Base-by-base conservation (phyloP, 1,140 invertebrate species). In the Cherax destructor region DNA sequence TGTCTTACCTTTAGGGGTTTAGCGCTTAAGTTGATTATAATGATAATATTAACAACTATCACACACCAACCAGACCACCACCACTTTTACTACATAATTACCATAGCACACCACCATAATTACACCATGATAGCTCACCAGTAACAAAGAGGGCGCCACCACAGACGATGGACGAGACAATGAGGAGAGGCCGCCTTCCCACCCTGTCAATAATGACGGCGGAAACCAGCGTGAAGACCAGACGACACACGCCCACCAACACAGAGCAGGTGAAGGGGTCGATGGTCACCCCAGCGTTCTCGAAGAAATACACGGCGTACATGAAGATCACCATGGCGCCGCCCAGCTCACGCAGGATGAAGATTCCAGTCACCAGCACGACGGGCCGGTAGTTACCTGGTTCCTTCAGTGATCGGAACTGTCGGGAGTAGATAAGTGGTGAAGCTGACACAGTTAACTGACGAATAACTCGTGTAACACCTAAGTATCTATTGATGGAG, bases 221-320 rank as follows among this genome's bases (percentile, higher is more conserved):
- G 13, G 78, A 87, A 56, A 92, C 74, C 47, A 86, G 3, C 50
- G 92, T 90, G 78, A 90, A 83, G 50, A 91, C 49, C 10, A 92
- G 83, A n/a, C 92, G 81, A 59, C 72, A 78, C 18, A 86, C 11
- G 0, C 83, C 81, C 59, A 92, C 30, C n/a, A 90, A 41, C 4
- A 92, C 86, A 7, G 92, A 84, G 88, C 79, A 83, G 30, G 87
- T 86, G 87, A 92, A 92, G n/a, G 92, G 92, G 76, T 92, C 92
- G 10, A 92, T 41, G 56, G 65, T 56, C 13, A 86, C 87, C 21
- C 88, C 92, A 13, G 89, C 92, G 49, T 83, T 90, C 88, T 88
- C 88, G 78, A 92, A 91, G 87, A 92, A 90, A 80, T 65, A 90
- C 41, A 90, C 92, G 74, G 92, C 87, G 83, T 90, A 92, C 88